Percentiles rank a stretch among this genome's conserved stretches.
phyloP scores from a whole-genome alignment of 2,113 vertebrate genomes.

The Lepus timidus region DNA sequence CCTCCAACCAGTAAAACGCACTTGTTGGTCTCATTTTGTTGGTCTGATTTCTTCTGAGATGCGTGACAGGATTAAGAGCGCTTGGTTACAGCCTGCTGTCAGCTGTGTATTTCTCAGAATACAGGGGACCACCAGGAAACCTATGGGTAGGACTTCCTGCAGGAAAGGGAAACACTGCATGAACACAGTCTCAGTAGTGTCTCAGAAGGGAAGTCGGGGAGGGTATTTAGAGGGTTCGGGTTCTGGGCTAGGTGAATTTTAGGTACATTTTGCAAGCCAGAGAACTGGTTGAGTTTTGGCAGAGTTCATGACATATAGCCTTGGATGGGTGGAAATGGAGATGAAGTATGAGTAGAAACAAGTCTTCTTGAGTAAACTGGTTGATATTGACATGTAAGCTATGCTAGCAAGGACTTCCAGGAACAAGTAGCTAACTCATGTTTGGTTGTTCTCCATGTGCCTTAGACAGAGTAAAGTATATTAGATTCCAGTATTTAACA shows the following conservation, averaged over 20 bases:
- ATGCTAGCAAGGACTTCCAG: conserved; percentile 1
- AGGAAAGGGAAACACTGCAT: not conserved
- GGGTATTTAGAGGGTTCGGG: not conserved
- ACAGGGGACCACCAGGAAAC: not conserved
- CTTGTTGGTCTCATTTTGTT: not conserved
- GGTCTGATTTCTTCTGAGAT: not conserved
- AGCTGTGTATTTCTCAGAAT: not conserved
- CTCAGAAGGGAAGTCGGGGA: not conserved
- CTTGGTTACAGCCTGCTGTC: too few species aligned
- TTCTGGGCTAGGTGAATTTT: not conserved
- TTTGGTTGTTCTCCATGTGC: not conserved
- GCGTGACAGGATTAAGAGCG: not conserved
- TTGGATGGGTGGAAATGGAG: not conserved
- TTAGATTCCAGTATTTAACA: not conserved
- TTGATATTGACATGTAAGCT: not conserved
- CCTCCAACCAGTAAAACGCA: not conserved
- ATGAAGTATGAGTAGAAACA: not conserved
- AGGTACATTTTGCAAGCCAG: not conserved
- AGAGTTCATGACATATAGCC: not conserved
- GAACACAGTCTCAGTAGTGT: not conserved
- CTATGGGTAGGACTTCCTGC: too few species aligned
- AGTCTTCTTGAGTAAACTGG: not conserved
- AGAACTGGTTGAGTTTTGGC: not conserved
- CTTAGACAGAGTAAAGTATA: not conserved
- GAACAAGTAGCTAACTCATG: not conserved